Evolutionary conservation across 2,888 invertebrate species (phyloP), one percentile per base, ranked within the genome.

Genomic region (Polydrusus tereticollis): DNA sequence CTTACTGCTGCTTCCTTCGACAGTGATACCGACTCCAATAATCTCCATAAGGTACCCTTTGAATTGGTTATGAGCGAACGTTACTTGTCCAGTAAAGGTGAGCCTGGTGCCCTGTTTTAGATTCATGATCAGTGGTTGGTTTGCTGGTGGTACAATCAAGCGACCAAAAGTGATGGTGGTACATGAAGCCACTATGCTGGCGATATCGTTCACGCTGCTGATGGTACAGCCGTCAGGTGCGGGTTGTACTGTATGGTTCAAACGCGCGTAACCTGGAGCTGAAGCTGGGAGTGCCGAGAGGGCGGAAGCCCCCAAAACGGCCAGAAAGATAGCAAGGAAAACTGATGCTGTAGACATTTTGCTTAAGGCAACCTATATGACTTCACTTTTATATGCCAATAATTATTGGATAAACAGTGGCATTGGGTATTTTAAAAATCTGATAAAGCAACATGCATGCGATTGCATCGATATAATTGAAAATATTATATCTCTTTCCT

Each of bases 21-120:
- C 69, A n/a, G 36, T 69, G n/a, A 63, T 20, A 5, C 38, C 26
- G 6, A 1, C 21, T 8, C 69, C 69, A 18, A 69, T 63, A 29
- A 69, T 69, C 47, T 69, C 69, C 33, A 69, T 52, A 29, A 69
- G 57, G n/a, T 69, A 69, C 0, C 69, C 69, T n/a, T 23, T 57
- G 20, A 62, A 63, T 3, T 0, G 29, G 14, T 50, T 29, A 8
- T 50, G 20, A 1, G 18, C 55, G 14, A 69, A 69, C 7, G 16
- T 3, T 10, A 69, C 7, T 21, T 38, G 4, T 6, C 69, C 69
- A 12, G 62, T 63, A 43, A 69, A 69, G 2, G 69, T 63, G 12
- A 69, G 12, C 5, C 29, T 63, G 10, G 69, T 62, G 5, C 69
- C 69, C 33, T 57, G 3, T 52, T 62, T 41, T 14, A 59, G 16